Evolutionary conservation across 2,888 invertebrate species (phyloP).

Genomic region (Aquatica leii): DNA sequence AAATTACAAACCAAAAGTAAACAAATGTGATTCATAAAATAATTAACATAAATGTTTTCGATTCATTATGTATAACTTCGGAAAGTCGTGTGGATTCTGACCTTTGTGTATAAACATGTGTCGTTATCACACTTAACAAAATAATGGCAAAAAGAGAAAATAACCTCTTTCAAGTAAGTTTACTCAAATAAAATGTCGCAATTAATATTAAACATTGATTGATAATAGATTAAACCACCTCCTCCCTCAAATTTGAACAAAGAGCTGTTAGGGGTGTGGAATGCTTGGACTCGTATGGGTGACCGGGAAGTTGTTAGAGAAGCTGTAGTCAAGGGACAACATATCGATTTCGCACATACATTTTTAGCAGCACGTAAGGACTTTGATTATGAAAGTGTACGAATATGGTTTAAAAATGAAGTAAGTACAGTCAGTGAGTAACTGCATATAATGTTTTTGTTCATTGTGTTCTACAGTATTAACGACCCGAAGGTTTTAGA

Average conservation of each 20-base stretch:
- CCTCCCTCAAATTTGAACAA: conserved; percentile 53
- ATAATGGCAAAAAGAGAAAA: conserved; percentile 23
- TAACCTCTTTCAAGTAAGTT: conserved; percentile 18
- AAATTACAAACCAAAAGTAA: neutral
- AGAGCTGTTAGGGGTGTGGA: conserved; percentile 64
- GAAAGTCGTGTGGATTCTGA: too few species aligned
- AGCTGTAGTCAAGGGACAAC: conserved; percentile 73
- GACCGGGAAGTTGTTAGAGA: conserved; percentile 72
- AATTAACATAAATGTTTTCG: neutral
- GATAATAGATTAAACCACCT: conserved; percentile 41
- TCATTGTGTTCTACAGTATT: too few species aligned
- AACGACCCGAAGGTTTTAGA: too few species aligned
- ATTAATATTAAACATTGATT: too few species aligned
- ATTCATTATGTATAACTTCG: neutral
- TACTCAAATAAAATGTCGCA: too few species aligned
- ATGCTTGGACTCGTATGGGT: conserved; percentile 70
- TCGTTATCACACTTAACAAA: neutral
- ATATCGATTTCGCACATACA: conserved; percentile 67
- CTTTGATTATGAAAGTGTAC: conserved; percentile 64
- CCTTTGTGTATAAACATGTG: neutral
- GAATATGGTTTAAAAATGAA: conserved; percentile 67
- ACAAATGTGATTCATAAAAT: conserved; percentile 7
- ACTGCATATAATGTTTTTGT: too few species aligned
- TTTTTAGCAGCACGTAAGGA: conserved; percentile 67
- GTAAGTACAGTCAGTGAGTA: conserved; percentile 60